Conservation (phyloP, 2,797 vertebrate genomes). For the Schizopygopsis malacanthus region DNA sequence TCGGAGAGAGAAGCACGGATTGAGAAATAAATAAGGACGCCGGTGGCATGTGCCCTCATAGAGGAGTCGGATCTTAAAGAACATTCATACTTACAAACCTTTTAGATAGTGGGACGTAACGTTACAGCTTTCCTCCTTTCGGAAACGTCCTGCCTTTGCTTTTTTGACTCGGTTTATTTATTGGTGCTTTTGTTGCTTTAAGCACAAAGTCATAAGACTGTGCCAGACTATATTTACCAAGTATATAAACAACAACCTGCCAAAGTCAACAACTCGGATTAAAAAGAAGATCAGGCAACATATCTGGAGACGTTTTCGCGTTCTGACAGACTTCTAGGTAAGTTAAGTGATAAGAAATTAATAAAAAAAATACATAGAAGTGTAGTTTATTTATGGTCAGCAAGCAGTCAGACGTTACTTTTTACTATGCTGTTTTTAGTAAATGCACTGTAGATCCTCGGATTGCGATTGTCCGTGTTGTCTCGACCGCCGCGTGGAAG, state of each 20-base stretch:
- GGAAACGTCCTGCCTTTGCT: neutral
- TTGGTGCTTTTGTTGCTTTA: neutral
- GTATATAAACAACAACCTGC: conserved; percentile 17
- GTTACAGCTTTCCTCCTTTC: neutral
- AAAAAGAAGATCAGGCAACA: conserved; percentile 3
- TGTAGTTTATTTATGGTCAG: neutral
- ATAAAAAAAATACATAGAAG: neutral
- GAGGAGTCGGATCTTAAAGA: neutral
- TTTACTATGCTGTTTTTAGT: neutral
- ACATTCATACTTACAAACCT: neutral
- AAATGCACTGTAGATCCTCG: neutral
- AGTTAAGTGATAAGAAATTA: conserved; percentile 69
- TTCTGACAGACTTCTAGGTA: conserved; percentile 71
- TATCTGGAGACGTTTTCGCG: conserved; percentile 1
- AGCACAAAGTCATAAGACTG: neutral
- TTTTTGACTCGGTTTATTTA: neutral
- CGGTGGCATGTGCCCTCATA: neutral
- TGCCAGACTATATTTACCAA: conserved; percentile 8
- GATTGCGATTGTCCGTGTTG: neutral
- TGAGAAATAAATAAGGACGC: conserved; percentile 39
- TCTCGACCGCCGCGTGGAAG: neutral
- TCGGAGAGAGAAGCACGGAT: conserved; percentile 59
- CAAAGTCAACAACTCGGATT: conserved; percentile 26
- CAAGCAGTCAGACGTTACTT: neutral
- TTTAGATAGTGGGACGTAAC: neutral